These are phyloP conservation scores for Enteromius radiatus DNA, from an alignment of 2,797 vertebrate genomes.

Conservation along the genomic window DNA sequence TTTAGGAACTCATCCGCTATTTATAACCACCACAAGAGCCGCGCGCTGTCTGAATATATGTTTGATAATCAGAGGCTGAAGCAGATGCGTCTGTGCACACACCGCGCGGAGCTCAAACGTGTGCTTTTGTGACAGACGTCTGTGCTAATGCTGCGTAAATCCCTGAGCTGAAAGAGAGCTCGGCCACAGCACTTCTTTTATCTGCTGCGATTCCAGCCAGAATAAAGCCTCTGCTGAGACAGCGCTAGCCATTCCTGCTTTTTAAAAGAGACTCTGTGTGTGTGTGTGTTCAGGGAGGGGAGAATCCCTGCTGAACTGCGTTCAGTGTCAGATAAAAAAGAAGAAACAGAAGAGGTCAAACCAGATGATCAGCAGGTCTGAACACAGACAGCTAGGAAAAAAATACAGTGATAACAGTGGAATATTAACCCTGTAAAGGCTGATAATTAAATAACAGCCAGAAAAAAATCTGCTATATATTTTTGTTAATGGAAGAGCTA, in stretches of 20 bases:
- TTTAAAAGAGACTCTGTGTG: neutral
- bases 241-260: constrained; percentile 62
- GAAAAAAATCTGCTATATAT: too few species aligned
- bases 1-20: constrained; percentile 12
- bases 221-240: constrained; percentile 75
- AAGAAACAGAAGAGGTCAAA: constrained; percentile 9
- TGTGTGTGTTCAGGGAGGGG: neutral
- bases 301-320: neutral
- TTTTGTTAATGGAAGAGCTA: neutral
- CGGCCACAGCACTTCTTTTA: constrained; percentile 77
- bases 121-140: constrained; percentile 41
- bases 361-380: neutral
- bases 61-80: neutral
- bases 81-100: neutral
- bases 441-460: neutral
- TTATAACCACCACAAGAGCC: constrained; percentile 22
- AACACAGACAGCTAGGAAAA: neutral
- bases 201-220: constrained; percentile 72
- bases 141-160: constrained; percentile 74
- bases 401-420: too few species aligned
- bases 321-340: constrained; percentile 20
- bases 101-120: neutral
- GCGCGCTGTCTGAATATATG: neutral
- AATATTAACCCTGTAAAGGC: neutral
- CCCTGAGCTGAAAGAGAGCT: constrained; percentile 77